Base-by-base conservation (phyloP, 1,140 invertebrate species). In the Centruroides vittatus region DNA sequence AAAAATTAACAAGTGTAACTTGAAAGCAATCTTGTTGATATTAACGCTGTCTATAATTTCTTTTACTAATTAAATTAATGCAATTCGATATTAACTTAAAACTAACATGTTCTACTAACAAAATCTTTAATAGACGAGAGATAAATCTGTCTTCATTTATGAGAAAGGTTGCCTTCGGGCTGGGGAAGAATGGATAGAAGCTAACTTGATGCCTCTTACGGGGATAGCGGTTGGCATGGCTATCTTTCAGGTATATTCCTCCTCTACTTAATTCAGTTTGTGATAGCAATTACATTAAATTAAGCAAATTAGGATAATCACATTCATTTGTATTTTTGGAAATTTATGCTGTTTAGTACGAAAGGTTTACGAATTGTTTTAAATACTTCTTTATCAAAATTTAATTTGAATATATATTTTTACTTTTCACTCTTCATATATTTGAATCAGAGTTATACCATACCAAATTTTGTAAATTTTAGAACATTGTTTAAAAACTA, bases 181-280 rank as follows among this genome's bases (percentile, higher is more conserved):
- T 62, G 89, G 87, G 58, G 90, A 95, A 75, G 89, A 92, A 73
- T 97, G 92, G 93, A 80, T 96, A 66, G 91, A 96, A 74, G 80
- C 84, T 67, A 92, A 96, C 77, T 80, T 94, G 62, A 81, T 92
- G 58, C 84, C 86, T 65, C 90, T 94, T 35, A 89, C 89, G 48
- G 86, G 84, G 57, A 82, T 85, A 50, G 81, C 86, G 61, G 85
- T 97, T 60, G 84, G 81, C 62, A 80, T 90, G 65, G 84, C 89
- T 68, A 81, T 93, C 41, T 73, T 89, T 59, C 88, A 93, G 88
- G 90, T 93, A 76, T 65, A 58, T 57, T 54, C 48, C n/a, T 23
- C 34, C n/a, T 65, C 4, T 59, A 36, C 12, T 11, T 23, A 23
- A 23, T 23, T n/a, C 41, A 50, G 49, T 3, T 52, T 35, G 34